Base-by-base conservation (phyloP, 2,113 vertebrate genomes). In the Steatornis caripensis region DNA sequence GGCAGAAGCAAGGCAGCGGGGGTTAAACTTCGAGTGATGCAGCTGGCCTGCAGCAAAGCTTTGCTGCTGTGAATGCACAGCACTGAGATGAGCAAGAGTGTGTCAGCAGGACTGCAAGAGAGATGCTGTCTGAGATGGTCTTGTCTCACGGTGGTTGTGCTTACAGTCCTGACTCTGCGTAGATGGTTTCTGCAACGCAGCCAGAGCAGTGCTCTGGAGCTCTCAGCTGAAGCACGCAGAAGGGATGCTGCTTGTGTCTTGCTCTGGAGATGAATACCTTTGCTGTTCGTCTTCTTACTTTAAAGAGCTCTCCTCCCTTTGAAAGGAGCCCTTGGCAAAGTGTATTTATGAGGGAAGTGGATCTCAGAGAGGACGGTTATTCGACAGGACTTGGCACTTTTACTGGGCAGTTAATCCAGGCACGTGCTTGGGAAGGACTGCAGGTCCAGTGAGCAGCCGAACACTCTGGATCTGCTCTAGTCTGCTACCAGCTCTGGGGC, bases 131-230 rank as follows among this genome's bases (percentile, higher is more conserved):
- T 49, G 77, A 75, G 64, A 3, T 29, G 11, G 22, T 69, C 61
- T 48, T 4, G 1, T 53, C 49, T 87, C 30, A 53, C 0, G 1
- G 60, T 0, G 1, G 30, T 41, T 46, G 72, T 8, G 11, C 27
- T 70, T 49, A 9, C 34, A 37, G 66, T 53, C 34, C 37, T 0
- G 0, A 4, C 45, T 37, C 20, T 32, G 27, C 4, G 1, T 27
- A 15, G 66, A 6, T 15, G 51, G 20, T 65, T 86, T 58, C 80
- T 89, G 83, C 0, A 14, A 24, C 36, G 2, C 36, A 58, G 64
- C 60, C 2, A 6, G 37, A 77, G 64, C 64, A 22, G 68, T 4
- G 36, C 45, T 41, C 48, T 43, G 71, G 16, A 85, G 69, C 45
- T 53, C n/a, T 37, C 29, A 9, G 65, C 60, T 84, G 79, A 54